Evolutionary conservation across 2,797 vertebrate genomes (phyloP), one percentile per base, ranked within the genome.

Genomic region (Bradypodion ventrale): DNA sequence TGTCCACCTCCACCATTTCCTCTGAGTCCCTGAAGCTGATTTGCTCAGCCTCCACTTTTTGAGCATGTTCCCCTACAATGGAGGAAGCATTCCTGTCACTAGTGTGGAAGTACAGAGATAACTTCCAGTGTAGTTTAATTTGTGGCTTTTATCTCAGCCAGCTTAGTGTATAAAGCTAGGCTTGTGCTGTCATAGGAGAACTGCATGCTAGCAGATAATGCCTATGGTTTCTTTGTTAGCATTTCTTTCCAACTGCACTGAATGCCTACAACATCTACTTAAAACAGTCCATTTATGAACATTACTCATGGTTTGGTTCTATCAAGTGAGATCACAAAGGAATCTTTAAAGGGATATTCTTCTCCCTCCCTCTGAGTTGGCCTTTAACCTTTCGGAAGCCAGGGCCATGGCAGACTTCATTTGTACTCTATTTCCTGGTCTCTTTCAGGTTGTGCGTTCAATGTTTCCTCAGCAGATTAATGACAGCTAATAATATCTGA

Each of bases 401-500:
- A 86, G 92, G 89, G 87, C 79, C 82, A 92, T 91, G 92, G 90
- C 93, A 95, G 94, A 95, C 93, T 94, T 96, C 94, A 96, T 96
- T 96, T 95, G 95, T 94, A 95, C 94, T 95, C 95, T 95, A 95
- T 95, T 95, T 97, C 92, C 93, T 92, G 95, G 95, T 94, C 94
- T 96, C 95, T 89, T 89, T 93, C 84, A 77, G 88, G 82, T 91
- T 93, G 92, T 88, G 93, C 93, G 91, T 92, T 94, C 95, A 84
- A 92, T 95, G 96, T 95, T 96, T 97, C 96, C 96, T 96, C 96
- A 95, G 97, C 97, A 99, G 98, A 99, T 99, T 98, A 99, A 99
- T 99, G 98, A 97, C 97, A 98, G 97, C 97, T 99, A 98, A 99
- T 99, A 99, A 98, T 98, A 98, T 98, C 98, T 98, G 98, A 99